Conservation (phyloP, 1,140 invertebrate genomes). For the Zaprionus taronus region DNA sequence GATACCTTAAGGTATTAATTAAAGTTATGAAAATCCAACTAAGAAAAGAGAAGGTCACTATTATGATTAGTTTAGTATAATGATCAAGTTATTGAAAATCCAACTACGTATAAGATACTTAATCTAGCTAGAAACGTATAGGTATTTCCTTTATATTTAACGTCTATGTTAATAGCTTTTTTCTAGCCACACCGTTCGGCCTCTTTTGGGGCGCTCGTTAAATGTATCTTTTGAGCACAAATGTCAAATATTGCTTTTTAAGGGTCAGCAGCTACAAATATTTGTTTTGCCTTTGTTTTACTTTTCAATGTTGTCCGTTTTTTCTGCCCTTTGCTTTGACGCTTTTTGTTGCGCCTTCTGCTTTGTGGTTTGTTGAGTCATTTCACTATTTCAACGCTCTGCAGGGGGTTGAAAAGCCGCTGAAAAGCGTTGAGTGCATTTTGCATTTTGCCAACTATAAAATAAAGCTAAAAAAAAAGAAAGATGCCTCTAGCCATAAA, state of each 20-base stretch:
- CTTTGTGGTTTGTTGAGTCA: slow-evolving; percentile 53
- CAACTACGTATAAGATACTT: not conserved
- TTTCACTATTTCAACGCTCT: slow-evolving; percentile 22
- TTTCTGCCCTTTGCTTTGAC: slow-evolving; percentile 40
- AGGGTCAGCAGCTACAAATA: slow-evolving; percentile 70
- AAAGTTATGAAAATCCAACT: not conserved
- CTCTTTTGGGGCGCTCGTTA: slow-evolving; percentile 27
- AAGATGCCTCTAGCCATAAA: slow-evolving; percentile 29
- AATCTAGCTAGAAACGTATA: not conserved
- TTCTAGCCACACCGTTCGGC: not conserved
- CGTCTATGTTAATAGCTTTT: not conserved
- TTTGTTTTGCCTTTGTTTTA: slow-evolving; percentile 37
- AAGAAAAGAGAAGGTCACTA: too few species aligned
- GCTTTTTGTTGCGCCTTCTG: slow-evolving; percentile 4
- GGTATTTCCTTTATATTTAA: not conserved
- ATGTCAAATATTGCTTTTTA: slow-evolving; percentile 82
- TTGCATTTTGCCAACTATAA: slow-evolving; percentile 17
- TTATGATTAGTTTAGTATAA: too few species aligned
- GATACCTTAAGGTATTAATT: too few species aligned
- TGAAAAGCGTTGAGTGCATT: slow-evolving; percentile 56
- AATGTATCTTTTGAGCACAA: slow-evolving; percentile 81
- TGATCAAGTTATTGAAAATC: not conserved
- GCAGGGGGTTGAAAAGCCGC: slow-evolving; percentile 37
- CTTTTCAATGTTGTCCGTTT: slow-evolving; percentile 63
- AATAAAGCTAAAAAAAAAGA: slow-evolving; percentile 10